Conservation (phyloP, 2,113 vertebrate species). For the Irena cyanogastra region DNA sequence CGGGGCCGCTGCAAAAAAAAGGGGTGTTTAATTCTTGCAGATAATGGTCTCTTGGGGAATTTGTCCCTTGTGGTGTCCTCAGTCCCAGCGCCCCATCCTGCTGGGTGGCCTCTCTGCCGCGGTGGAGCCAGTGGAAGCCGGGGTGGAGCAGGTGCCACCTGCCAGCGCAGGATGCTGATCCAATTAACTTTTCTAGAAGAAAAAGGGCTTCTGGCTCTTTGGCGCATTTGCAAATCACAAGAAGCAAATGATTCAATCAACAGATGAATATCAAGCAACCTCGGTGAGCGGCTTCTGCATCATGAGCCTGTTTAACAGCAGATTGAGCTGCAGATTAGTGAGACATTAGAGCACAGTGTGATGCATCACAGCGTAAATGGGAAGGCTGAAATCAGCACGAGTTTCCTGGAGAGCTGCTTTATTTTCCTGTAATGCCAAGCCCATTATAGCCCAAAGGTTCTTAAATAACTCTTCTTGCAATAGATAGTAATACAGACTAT, state of each 20-base stretch:
- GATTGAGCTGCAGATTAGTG: conserved; percentile 68
- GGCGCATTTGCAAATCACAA: neutral
- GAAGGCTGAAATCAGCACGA: conserved; percentile 62
- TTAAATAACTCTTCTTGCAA: conserved; percentile 62
- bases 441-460: conserved; percentile 59
- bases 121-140: neutral
- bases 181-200: conserved; percentile 57
- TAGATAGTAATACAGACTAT: conserved; percentile 33
- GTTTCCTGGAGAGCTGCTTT: conserved; percentile 64
- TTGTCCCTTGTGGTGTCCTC: fast-evolving
- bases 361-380: conserved; percentile 48
- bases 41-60: neutral
- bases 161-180: neutral
- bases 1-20: fast-evolving
- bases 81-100: fast-evolving
- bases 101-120: neutral
- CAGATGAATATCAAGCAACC: conserved; percentile 30
- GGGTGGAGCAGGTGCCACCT: neutral
- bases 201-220: conserved; percentile 37
- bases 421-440: conserved; percentile 43
- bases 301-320: conserved; percentile 58
- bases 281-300: conserved; percentile 9
- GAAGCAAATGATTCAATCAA: conserved; percentile 28
- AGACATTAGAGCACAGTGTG: conserved; percentile 68
- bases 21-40: neutral